Percentiles rank a stretch among this genome's conserved stretches.
These are phyloP conservation scores for Nyctereutes procyonoides DNA, from an alignment of 2,113 vertebrate species.

Conservation along the genomic window DNA sequence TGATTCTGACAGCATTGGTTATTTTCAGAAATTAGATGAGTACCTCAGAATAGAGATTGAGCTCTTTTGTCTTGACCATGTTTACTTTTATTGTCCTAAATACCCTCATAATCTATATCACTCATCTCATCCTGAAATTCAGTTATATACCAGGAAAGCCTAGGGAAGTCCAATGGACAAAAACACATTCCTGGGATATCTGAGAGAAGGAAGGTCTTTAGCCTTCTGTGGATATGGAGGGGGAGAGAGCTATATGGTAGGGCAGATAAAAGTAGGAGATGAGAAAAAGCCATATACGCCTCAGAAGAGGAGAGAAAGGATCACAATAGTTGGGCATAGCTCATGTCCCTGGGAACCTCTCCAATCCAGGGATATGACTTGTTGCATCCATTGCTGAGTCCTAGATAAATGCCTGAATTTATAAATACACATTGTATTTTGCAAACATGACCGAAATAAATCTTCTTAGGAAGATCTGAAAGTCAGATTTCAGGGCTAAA, in stretches of 20 bases:
- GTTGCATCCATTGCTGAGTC: not conserved
- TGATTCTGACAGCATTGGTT: not conserved
- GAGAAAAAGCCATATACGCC: not conserved
- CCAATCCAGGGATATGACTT: constrained; percentile 9
- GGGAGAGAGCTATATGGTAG: not conserved
- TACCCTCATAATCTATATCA: not conserved
- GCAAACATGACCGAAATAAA: constrained; percentile 57
- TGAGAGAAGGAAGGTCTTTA: not conserved
- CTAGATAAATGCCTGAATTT: constrained; percentile 48
- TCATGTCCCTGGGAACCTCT: constrained; percentile 26
- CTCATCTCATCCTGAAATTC: not conserved
- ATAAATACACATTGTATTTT: constrained; percentile 62
- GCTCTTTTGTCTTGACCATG: not conserved
- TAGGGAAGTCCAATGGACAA: not conserved
- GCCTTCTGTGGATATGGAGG: not conserved
- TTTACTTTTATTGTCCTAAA: constrained; percentile 41
- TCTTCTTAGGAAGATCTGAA: constrained; percentile 8
- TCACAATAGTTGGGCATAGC: not conserved
- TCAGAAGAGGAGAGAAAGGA: not conserved
- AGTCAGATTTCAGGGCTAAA: constrained; percentile 34
- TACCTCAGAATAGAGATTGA: constrained; percentile 1
- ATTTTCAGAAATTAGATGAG: constrained; percentile 41
- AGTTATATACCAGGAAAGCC: not conserved
- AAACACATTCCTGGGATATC: not conserved
- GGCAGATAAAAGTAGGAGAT: not conserved